phyloP scores from a whole-genome alignment of 2,888 invertebrate species.

The Watsonalla binaria region DNA sequence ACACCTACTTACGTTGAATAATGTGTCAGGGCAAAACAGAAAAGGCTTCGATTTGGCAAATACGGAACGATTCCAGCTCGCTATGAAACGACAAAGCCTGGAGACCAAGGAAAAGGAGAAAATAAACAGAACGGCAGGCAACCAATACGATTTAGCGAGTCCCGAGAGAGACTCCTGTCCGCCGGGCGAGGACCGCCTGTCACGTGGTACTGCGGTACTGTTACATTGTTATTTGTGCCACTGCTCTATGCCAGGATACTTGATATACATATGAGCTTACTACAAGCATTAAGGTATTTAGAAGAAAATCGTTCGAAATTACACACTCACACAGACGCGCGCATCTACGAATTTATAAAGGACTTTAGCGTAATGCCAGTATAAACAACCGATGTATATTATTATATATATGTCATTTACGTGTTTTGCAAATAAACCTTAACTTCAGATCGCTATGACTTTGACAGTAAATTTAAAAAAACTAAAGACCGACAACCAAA shows the following conservation, averaged over 20 bases:
- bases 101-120: slow-evolving; percentile 35
- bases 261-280: background rate
- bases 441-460: too few species aligned
- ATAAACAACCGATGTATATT: too few species aligned
- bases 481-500: too few species aligned
- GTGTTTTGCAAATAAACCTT: too few species aligned
- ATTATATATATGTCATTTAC: too few species aligned
- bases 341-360: too few species aligned
- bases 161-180: slow-evolving; percentile 45
- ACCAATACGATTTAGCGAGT: slow-evolving; percentile 64
- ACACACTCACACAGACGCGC: too few species aligned
- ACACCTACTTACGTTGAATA: too few species aligned
- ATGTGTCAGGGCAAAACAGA: background rate
- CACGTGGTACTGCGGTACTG: slow-evolving; percentile 22
- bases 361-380: too few species aligned
- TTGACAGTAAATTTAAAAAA: too few species aligned
- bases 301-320: too few species aligned
- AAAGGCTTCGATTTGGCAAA: background rate
- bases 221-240: slow-evolving; percentile 14
- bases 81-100: slow-evolving; percentile 8
- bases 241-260: slow-evolving; percentile 7
- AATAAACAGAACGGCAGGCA: slow-evolving; percentile 52
- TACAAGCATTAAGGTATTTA: too few species aligned
- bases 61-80: background rate
- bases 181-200: slow-evolving; percentile 45